Base-by-base conservation (phyloP, 1,140 invertebrate genomes). In the Drosophila albomicans region DNA sequence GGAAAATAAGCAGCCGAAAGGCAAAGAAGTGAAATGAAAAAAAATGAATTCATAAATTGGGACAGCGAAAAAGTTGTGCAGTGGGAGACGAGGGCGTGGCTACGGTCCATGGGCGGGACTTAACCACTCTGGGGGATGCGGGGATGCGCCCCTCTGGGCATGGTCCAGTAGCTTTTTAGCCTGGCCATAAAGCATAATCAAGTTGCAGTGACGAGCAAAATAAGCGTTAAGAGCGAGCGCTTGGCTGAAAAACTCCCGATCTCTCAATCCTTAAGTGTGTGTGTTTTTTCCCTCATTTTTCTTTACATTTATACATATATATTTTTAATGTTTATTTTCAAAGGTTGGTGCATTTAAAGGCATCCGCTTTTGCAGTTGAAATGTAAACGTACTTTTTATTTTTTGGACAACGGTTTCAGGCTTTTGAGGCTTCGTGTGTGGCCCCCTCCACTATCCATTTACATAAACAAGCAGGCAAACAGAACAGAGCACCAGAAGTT, bases 101-200 rank as follows among this genome's bases (percentile, higher is more conserved):
- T 2, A 28, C 30, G 32, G 15, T 25, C 20, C 32, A 41, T 38
- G 54, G 54, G 3, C 13, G 13, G 1, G 16, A 43, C 49, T 68
- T 73, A 57, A 52, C 25, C 71, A 75, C 72, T 63, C 43, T 41
- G 11, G 67, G 20, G 51, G 38, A 61, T 54, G 56, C 38, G 62
- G 45, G 1, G 20, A 20, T 20, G 20, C 52, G 52, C 38, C 54
- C 71, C 56, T 67, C 54, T 16, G 51, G 66, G 61, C 52, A 75
- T 75, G 73, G 73, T 75, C 73, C 68, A 75, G 73, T 75, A 59
- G 68, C 68, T 75, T 75, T 75, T 65, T 71, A 71, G 58, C 58
- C 59, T 8, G 61, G 65, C 78, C 81, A 85, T 74, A 79, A 78
- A 74, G 74, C 81, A 84, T 85, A 84, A 85, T 84, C 81, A 84